Conservation (phyloP, 35 echinoderm and acorn worm species). For the Ophioderma brevispina region DNA sequence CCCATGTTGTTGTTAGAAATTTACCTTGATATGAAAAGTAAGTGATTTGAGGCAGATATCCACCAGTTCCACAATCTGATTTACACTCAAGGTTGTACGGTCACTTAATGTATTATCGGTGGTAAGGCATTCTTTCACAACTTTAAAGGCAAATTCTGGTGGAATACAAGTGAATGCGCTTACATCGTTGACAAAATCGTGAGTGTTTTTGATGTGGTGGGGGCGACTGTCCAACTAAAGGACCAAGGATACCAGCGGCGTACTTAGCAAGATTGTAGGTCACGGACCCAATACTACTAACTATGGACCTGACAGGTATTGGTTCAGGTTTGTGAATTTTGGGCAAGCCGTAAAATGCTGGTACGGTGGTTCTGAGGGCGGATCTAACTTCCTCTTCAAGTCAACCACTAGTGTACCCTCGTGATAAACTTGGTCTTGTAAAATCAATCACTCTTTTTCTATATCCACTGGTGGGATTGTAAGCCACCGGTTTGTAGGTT, state of each 20-base stretch:
- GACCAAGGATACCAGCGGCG: constrained; percentile 4
- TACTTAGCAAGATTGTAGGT: constrained; percentile 17
- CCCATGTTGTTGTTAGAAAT: no score
- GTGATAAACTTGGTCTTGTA: background rate
- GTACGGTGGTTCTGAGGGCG: background rate
- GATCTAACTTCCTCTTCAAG: background rate
- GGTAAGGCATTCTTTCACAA: no score
- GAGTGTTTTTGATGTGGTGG: constrained; percentile 10
- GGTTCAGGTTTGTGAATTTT: constrained; percentile 29
- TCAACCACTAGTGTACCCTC: background rate
- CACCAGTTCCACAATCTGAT: no score
- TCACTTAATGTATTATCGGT: no score
- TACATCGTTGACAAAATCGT: background rate
- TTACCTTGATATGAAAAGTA: no score
- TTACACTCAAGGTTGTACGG: no score
- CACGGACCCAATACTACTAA: background rate
- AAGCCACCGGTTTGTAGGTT: background rate
- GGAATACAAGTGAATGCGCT: no score
- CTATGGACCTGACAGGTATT: constrained; percentile 19
- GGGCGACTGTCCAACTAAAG: constrained; percentile 6
- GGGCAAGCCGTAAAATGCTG: constrained; percentile 27
- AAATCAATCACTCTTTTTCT: background rate
- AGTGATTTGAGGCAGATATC: no score
- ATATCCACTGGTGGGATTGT: background rate
- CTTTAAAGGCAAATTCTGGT: no score